Conservation (phyloP, 2,797 vertebrate species). For the Rousettus madagascariensis region DNA sequence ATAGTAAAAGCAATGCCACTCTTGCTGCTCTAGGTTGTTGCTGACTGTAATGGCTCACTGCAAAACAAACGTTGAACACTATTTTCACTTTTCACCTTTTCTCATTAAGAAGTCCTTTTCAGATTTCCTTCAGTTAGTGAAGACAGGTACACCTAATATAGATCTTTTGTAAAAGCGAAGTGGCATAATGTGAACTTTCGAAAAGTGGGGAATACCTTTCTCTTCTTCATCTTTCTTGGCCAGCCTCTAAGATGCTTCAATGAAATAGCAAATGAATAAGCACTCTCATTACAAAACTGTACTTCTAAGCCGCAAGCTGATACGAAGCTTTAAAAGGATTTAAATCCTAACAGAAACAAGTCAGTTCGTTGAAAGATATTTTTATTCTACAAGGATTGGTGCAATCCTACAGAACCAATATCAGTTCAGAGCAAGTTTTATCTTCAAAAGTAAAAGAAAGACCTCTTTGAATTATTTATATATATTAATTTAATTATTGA, state of each 20-base stretch:
- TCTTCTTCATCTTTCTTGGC: background rate
- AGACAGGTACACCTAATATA: background rate
- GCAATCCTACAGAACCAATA: conserved; percentile 35
- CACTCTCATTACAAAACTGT: background rate
- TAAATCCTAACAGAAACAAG: conserved; percentile 56
- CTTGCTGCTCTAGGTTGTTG: background rate
- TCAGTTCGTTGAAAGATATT: conserved; percentile 45
- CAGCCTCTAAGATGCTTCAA: background rate
- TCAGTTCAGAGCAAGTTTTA: conserved; percentile 30
- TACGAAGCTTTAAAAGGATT: conserved; percentile 17
- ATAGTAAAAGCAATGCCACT: background rate
- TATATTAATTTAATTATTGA: conserved; percentile 84
- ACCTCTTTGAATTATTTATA: conserved; percentile 71
- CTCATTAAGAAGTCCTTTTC: background rate
- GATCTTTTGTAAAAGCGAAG: background rate
- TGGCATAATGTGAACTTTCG: background rate
- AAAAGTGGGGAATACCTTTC: background rate
- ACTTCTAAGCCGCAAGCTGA: background rate
- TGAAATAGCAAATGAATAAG: conserved; percentile 22
- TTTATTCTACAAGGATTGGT: conserved; percentile 65
- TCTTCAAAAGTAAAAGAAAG: conserved; percentile 66
- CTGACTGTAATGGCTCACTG: background rate
- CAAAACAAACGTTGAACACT: background rate
- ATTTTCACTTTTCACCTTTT: background rate
- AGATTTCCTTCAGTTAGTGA: background rate